A percentile compares a stretch with the other conserved stretches of the same genome.
These are phyloP conservation scores for Lasioglossum vierecki DNA, from an alignment of 2,888 invertebrate species.

Conservation along the genomic window DNA sequence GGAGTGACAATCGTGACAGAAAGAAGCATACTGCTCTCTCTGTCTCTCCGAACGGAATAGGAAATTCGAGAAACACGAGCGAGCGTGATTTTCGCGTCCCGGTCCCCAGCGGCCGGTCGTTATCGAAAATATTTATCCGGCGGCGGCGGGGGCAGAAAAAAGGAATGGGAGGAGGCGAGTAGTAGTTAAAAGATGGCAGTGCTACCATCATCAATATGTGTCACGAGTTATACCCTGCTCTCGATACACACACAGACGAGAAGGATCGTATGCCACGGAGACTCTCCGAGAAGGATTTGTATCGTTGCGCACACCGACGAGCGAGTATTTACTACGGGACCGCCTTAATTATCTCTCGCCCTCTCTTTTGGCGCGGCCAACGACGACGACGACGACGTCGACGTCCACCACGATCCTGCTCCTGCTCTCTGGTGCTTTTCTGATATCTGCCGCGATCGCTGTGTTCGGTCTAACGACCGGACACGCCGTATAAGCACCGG, in stretches of 20 bases:
- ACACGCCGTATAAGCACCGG: conserved; percentile 50
- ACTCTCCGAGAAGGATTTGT: conserved; percentile 28
- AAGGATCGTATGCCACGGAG: conserved; percentile 16
- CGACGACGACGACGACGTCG: conserved; percentile 21
- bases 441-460: conserved; percentile 72
- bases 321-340: conserved; percentile 77
- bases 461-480: conserved; percentile 65
- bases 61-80: conserved; percentile 27
- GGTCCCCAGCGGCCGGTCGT: conserved; percentile 22
- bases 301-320: conserved; percentile 36
- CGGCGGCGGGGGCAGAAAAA: conserved; percentile 26
- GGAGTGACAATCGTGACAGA: background rate
- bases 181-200: conserved; percentile 78
- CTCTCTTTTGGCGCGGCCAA: conserved; percentile 69
- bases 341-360: conserved; percentile 82
- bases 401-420: background rate
- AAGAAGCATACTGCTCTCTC: conserved; percentile 1
- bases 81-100: conserved; percentile 16
- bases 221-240: conserved; percentile 76
- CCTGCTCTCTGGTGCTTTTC: conserved; percentile 48
- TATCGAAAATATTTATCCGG: conserved; percentile 54
- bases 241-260: conserved; percentile 49
- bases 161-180: conserved; percentile 35
- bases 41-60: background rate
- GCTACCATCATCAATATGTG: conserved; percentile 80